Percentiles rank a stretch among this genome's conserved stretches.
Conservation (phyloP, 2,113 vertebrate genomes). For the Salvelinus fontinalis region DNA sequence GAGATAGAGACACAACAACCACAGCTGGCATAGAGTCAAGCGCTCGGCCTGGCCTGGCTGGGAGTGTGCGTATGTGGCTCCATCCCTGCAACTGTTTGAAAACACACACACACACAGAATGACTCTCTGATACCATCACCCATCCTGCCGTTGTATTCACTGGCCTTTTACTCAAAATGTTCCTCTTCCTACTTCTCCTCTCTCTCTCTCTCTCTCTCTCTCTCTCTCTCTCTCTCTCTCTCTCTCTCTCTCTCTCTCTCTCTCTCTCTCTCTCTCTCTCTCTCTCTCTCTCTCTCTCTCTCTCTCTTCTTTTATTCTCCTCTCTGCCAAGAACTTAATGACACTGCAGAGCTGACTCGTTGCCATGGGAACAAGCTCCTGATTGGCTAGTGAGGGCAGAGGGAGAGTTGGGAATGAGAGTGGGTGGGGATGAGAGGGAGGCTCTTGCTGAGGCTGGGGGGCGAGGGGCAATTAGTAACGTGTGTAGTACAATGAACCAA, state of each 20-base stretch:
- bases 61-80: conserved; percentile 61
- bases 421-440: conserved; percentile 32
- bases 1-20: not conserved
- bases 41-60: not conserved
- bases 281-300: not conserved
- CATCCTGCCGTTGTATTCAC: conserved; percentile 33
- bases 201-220: conserved; percentile 8
- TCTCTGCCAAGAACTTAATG: conserved; percentile 70
- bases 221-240: conserved; percentile 13
- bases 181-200: conserved; percentile 26
- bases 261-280: conserved; percentile 35
- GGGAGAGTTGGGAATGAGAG: conserved; percentile 56
- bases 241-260: conserved; percentile 35
- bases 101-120: conserved; percentile 5
- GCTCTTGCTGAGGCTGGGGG: conserved; percentile 5
- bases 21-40: not conserved
- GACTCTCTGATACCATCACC: conserved; percentile 8
- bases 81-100: conserved; percentile 16
- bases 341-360: conserved; percentile 66
- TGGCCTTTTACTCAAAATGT: conserved; percentile 36
- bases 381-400: conserved; percentile 65
- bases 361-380: conserved; percentile 66
- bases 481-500: conserved; percentile 21
- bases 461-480: conserved; percentile 29
- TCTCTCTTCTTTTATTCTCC: conserved; percentile 56